Evolutionary conservation across 2,113 vertebrate species (phyloP), one percentile per base, ranked within the genome.

Genomic region (Xerus inauris): DNA sequence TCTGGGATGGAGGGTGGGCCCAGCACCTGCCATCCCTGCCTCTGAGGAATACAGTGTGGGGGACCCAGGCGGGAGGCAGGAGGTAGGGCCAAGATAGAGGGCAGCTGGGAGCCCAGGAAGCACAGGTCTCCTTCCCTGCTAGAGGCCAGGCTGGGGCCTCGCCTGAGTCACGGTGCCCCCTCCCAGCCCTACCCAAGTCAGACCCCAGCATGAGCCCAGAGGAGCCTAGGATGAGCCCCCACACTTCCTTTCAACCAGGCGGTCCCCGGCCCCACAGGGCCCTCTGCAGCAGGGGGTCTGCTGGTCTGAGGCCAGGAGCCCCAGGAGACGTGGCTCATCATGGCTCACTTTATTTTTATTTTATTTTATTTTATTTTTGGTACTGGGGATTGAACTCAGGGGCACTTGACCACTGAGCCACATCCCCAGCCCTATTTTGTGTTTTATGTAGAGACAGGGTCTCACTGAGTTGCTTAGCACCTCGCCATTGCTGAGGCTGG

Each of bases 1-100:
- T 73, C n/a, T 32, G 28, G 40, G 54, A 32, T 4, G 35, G 45
- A 35, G 12, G 5, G 26, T 6, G 1, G 51, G 57, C n/a, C 32
- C 0, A 1, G 59, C 40, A 57, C 42, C 54, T 14, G 35, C 22
- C 9, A 10, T 16, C 47, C 45, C 96, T 24, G 12, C 10, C n/a
- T 1, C 51, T 0, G 0, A 22, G 14, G 24, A 6, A 20, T 42
- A 1, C 17, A 10, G n/a, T 17, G 57, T 28, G 35, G 64, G 72
- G 87, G 13, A 26, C 3, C 1, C 13, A 38, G 80, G 35, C 0
- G 5, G 67, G 30, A 14, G 32, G 10, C 4, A 14, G 62, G 75
- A 69, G 20, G 71, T 24, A 20, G 32, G 26, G 6, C 45, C 19
- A 19, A 40, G 72, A n/a, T 9, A 6, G 86, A 9, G 24, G 4